Evolutionary conservation across 2,113 vertebrate species (phyloP).

Genomic region (Gnathonemus echidnorhynchus): DNA sequence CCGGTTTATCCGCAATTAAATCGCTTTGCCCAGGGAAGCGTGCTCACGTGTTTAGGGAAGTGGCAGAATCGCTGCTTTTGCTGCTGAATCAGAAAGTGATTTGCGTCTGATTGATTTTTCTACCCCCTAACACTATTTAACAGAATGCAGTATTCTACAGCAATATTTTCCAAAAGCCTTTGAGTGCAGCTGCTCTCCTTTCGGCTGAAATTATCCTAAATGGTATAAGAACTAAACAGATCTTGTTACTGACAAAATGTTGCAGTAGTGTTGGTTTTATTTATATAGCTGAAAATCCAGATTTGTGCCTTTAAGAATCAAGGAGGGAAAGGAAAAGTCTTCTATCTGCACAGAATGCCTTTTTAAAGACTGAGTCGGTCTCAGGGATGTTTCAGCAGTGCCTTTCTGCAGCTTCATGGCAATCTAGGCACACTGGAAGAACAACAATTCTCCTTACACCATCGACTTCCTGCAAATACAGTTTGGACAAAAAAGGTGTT

Average conservation of each 20-base stretch:
- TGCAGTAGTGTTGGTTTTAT: neutral
- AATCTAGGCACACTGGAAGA: neutral
- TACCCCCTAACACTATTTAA: neutral
- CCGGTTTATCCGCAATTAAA: neutral
- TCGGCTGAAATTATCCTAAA: neutral
- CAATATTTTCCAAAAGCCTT: constrained; percentile 1
- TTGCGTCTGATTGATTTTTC: neutral
- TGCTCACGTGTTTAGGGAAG: neutral
- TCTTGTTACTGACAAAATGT: constrained; percentile 12
- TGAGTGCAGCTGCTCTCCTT: neutral
- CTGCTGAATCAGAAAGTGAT: constrained; percentile 1
- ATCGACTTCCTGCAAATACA: neutral
- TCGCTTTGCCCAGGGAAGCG: neutral
- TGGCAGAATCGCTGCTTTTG: neutral
- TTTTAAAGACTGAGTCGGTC: constrained; percentile 53
- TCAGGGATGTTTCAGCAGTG: constrained; percentile 52
- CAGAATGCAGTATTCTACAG: neutral
- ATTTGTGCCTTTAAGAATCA: constrained; percentile 35
- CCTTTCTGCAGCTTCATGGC: neutral
- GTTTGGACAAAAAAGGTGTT: neutral
- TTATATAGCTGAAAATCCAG: constrained; percentile 25
- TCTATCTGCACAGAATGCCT: constrained; percentile 38
- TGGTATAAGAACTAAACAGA: neutral
- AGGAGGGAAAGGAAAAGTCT: constrained; percentile 18
- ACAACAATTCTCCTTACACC: neutral